Evolutionary conservation across 2,797 vertebrate species (phyloP).

Genomic region (Prunella strophiata): DNA sequence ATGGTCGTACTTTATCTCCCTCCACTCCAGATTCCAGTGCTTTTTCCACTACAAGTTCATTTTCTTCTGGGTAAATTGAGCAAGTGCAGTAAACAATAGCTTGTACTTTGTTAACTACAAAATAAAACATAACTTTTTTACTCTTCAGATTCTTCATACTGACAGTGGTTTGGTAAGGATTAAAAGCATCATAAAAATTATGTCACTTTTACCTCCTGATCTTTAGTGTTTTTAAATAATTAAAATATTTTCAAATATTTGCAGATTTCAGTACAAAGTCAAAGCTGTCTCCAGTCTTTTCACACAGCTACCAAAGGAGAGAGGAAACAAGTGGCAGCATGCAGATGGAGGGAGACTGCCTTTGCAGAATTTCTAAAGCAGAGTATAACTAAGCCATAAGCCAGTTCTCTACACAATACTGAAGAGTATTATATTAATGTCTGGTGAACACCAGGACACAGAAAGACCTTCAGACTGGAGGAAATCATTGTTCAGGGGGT

Average conservation of each 20-base stretch:
- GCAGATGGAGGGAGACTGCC: background rate
- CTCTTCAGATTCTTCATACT: background rate
- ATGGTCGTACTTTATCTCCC: conserved; percentile 73
- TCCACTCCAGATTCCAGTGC: conserved; percentile 78
- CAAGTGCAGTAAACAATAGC: conserved; percentile 89
- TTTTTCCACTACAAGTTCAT: conserved; percentile 83
- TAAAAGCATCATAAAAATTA: background rate
- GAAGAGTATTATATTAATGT: background rate
- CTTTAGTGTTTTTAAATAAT: background rate
- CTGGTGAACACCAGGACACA: background rate
- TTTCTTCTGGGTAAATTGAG: conserved; percentile 88
- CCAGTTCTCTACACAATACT: background rate
- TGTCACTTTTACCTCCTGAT: background rate
- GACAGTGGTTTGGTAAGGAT: background rate
- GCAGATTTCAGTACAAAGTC: background rate
- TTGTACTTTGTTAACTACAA: conserved; percentile 82
- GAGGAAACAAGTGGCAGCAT: background rate
- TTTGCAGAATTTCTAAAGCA: background rate
- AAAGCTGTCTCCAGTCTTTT: background rate
- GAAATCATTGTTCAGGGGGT: background rate
- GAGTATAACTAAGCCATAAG: background rate
- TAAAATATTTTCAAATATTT: background rate
- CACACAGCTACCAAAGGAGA: background rate
- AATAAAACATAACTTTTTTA: background rate
- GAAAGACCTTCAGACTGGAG: background rate